phyloP scores from a whole-genome alignment of 2,113 vertebrate genomes.

The Dinomys branickii region DNA sequence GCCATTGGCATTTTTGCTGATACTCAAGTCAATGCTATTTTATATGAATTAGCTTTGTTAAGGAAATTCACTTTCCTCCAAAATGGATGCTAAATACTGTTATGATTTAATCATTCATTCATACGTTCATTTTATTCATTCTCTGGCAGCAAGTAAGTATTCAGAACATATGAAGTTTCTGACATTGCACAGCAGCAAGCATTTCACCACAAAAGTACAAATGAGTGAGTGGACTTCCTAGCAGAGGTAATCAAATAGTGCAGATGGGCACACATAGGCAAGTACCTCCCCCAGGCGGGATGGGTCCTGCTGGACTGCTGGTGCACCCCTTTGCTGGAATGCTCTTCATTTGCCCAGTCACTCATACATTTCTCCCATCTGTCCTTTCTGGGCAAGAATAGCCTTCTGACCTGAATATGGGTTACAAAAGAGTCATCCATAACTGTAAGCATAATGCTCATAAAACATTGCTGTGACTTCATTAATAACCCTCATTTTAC shows the following conservation, averaged over 20 bases:
- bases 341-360: not conserved
- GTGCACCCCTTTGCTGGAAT: not conserved
- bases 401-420: not conserved
- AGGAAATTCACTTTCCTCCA: not conserved
- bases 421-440: not conserved
- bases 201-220: not conserved
- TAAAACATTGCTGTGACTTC: not conserved
- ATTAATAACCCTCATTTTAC: not conserved
- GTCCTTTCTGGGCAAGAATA: not conserved
- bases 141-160: not conserved
- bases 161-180: not conserved
- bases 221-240: not conserved
- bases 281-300: not conserved
- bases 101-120: not conserved
- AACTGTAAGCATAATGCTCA: not conserved
- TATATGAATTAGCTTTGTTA: not conserved
- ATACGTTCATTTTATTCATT: not conserved
- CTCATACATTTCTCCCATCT: not conserved
- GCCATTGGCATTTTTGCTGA: not conserved
- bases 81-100: not conserved
- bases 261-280: fast-evolving
- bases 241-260: not conserved
- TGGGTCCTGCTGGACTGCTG: not conserved
- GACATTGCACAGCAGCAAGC: not conserved
- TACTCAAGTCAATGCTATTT: not conserved